Percentiles rank a stretch among this genome's conserved stretches.
Evolutionary conservation across 2,113 vertebrate species (phyloP).

Genomic region (Mormoops blainvillei): DNA sequence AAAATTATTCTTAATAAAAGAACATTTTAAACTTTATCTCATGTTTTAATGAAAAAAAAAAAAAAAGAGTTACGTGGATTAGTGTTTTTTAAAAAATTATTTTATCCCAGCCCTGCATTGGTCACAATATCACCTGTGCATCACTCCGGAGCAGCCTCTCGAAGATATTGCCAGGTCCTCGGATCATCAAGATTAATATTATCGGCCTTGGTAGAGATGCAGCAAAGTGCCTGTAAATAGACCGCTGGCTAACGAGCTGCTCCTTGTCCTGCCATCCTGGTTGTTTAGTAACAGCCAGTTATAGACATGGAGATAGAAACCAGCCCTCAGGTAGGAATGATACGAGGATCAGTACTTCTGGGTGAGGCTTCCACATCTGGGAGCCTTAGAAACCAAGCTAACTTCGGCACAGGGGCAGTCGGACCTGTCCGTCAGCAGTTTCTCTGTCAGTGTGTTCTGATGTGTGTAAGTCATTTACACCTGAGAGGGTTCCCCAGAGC

Average conservation of each 20-base stretch:
- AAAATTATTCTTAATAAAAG: not conserved
- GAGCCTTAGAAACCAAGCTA: not conserved
- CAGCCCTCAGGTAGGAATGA: not conserved
- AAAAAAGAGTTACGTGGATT: not conserved
- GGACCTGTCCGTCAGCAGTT: not conserved
- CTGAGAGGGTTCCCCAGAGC: not conserved
- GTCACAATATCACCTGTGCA: not conserved
- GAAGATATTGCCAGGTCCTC: not conserved
- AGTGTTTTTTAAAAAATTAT: not conserved
- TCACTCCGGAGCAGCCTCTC: not conserved
- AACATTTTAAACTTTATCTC: not conserved
- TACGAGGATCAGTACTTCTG: not conserved
- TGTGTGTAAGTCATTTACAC: not conserved
- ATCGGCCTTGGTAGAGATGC: not conserved
- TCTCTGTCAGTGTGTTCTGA: not conserved
- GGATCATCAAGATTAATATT: not conserved
- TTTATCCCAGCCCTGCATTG: not conserved
- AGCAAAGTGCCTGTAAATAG: not conserved
- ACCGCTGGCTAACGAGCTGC: rapidly evolving
- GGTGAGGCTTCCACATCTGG: not conserved
- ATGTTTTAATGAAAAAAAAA: no score
- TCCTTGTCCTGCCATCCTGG: not conserved
- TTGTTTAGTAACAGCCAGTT: not conserved
- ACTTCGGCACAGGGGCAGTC: not conserved
- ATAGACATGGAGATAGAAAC: not conserved